Evolutionary conservation across 1,140 invertebrate genomes (phyloP).

Genomic region (Watersipora subatra): DNA sequence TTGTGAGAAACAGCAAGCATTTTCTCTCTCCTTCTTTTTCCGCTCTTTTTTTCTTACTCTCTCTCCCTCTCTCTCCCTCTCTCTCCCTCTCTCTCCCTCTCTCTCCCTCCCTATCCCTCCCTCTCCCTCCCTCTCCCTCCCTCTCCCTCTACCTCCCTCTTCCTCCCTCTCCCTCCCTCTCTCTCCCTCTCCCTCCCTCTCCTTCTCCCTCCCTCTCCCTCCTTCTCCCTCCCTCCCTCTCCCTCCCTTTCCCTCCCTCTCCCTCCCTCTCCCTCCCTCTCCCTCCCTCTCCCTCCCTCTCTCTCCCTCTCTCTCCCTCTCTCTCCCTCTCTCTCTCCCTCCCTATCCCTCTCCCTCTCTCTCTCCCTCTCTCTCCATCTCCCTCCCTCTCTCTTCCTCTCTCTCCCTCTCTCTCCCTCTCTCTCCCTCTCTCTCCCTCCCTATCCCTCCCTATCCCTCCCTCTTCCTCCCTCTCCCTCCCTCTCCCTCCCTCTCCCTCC

Average conservation of each 20-base stretch:
- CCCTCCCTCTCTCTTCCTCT: background rate
- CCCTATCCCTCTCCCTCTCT: background rate
- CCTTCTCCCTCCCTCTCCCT: background rate
- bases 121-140: constrained; percentile 4
- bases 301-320: background rate
- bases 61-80: constrained; percentile 3
- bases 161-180: background rate
- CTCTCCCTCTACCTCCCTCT: background rate
- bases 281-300: background rate
- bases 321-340: background rate
- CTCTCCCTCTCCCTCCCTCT: background rate
- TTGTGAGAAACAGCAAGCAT: no score
- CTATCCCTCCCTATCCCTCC: background rate
- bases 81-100: constrained; percentile 5
- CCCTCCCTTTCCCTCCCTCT: background rate
- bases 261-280: background rate
- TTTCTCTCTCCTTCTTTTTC: constrained; percentile 8
- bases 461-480: background rate
- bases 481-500: background rate
- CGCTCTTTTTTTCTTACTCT: no score
- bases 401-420: background rate
- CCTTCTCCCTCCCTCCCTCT: background rate
- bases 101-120: background rate
- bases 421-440: background rate
- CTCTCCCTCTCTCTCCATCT: no score